A percentile compares a stretch with the other conserved stretches of the same genome.
Evolutionary conservation across 2,888 invertebrate genomes (phyloP).

Genomic region (Erebia epiphron): DNA sequence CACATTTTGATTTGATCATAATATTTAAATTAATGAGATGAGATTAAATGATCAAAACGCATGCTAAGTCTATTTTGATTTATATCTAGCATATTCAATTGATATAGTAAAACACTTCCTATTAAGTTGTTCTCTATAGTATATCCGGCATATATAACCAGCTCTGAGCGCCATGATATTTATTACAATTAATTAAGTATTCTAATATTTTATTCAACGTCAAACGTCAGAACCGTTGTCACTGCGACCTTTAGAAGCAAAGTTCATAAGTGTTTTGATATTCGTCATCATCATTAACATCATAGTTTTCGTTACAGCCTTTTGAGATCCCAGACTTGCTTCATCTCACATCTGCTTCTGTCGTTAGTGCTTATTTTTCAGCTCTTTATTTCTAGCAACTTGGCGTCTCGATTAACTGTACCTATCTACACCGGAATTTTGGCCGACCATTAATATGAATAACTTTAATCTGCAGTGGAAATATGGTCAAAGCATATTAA

Average conservation of each 20-base stretch:
- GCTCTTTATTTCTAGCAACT: no score
- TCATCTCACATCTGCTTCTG: no score
- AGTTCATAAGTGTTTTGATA: background rate
- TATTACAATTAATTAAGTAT: background rate
- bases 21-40: no score
- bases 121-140: background rate
- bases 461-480: no score
- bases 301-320: no score
- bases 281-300: background rate
- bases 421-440: no score
- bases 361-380: no score
- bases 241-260: conserved; percentile 2
- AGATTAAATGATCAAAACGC: background rate
- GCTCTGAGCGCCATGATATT: background rate
- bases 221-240: background rate
- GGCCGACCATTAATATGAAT: no score
- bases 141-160: conserved; percentile 9
- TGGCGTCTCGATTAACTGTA: no score
- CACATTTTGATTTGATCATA: no score
- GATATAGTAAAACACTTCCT: conserved; percentile 12
- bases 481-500: no score
- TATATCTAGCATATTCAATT: background rate
- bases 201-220: background rate
- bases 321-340: no score
- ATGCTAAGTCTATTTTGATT: background rate